Evolutionary conservation across 2,888 invertebrate genomes (phyloP).

Genomic region (Deilephila porcellus): DNA sequence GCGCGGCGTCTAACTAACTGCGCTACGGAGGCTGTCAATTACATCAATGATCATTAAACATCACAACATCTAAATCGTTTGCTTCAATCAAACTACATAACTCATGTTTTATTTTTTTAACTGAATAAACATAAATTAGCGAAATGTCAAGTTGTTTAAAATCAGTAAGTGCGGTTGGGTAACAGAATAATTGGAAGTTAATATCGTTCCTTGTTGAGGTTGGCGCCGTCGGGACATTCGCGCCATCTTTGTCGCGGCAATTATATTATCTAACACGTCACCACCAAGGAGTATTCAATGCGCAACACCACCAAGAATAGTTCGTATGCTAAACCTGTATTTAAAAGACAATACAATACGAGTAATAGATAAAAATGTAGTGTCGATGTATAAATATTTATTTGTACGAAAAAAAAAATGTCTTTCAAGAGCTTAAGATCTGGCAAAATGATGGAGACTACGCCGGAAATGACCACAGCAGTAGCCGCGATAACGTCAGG

Average conservation of each 20-base stretch:
- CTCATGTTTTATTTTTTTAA: neutral
- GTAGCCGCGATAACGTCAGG: too few relatives aligned
- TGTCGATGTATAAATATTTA: too few relatives aligned
- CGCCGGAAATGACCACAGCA: too few relatives aligned
- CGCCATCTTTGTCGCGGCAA: conserved; percentile 12
- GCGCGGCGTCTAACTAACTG: too few relatives aligned
- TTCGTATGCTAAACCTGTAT: neutral
- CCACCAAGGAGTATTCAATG: conserved; percentile 1
- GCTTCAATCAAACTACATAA: neutral
- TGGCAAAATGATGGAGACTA: too few relatives aligned
- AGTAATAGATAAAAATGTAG: too few relatives aligned
- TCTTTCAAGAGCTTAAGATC: too few relatives aligned
- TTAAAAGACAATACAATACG: too few relatives aligned
- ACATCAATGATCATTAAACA: too few relatives aligned
- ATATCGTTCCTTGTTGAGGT: conserved; percentile 4
- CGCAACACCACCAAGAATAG: neutral
- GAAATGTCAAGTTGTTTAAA: neutral
- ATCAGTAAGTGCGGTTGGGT: neutral
- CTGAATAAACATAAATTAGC: neutral
- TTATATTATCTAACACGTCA: conserved; percentile 7
- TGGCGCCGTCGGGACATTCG: conserved; percentile 6
- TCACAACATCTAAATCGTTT: neutral
- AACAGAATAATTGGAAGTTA: neutral
- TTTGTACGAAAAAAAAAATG: too few relatives aligned
- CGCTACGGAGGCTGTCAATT: too few relatives aligned